Evolutionary conservation across 2,113 vertebrate genomes (phyloP).

Genomic region (Helogale parvula): DNA sequence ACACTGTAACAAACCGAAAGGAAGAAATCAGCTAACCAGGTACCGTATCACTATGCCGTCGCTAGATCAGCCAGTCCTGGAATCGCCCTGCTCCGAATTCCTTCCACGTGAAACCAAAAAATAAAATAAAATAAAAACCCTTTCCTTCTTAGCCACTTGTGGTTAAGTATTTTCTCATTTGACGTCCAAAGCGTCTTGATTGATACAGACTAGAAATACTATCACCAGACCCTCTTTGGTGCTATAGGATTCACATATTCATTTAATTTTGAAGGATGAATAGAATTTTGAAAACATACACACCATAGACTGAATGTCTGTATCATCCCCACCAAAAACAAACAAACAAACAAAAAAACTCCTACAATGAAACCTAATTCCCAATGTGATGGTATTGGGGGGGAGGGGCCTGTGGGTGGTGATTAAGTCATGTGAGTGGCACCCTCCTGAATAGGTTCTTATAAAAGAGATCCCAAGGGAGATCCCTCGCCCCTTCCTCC

Average conservation of each 20-base stretch:
- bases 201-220: background rate
- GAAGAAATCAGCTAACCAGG: background rate
- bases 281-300: background rate
- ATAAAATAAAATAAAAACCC: background rate
- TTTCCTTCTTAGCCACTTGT: background rate
- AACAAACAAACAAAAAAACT: background rate
- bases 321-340: background rate
- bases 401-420: background rate
- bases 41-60: background rate
- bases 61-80: background rate
- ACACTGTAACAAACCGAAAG: background rate
- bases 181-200: background rate
- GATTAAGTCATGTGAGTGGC: background rate
- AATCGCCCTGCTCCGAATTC: background rate
- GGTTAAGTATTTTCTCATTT: background rate
- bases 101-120: background rate
- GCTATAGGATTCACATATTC: background rate
- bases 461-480: background rate
- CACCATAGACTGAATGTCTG: background rate
- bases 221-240: background rate
- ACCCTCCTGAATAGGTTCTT: background rate
- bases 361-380: background rate
- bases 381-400: background rate
- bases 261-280: background rate
- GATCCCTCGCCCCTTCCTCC: background rate